Percentiles rank a stretch among this genome's conserved stretches.
phyloP scores from a whole-genome alignment of 2,113 vertebrate genomes.

The Otus sunia region DNA sequence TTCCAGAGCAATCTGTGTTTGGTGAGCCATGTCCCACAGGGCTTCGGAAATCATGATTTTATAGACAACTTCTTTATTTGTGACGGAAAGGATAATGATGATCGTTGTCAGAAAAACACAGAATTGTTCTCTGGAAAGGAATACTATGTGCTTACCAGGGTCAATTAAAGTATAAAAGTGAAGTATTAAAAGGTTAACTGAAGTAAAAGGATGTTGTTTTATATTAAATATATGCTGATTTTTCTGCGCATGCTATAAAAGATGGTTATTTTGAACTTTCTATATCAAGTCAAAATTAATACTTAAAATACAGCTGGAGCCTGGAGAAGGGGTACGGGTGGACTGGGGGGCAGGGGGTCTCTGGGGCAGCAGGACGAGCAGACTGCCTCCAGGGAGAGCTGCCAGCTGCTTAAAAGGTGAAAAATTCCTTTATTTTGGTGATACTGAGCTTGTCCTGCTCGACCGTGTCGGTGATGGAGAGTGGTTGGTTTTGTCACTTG shows the following conservation, averaged over 20 bases:
- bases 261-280: not conserved
- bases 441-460: fast-evolving
- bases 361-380: fast-evolving
- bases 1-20: no score
- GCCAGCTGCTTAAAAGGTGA: no score
- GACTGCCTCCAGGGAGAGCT: not conserved
- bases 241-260: not conserved
- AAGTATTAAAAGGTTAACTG: not conserved
- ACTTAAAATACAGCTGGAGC: not conserved
- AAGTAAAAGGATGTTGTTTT: not conserved
- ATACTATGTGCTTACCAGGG: not conserved
- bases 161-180: not conserved
- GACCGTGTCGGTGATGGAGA: fast-evolving
- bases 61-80: not conserved
- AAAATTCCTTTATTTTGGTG: not conserved
- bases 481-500: fast-evolving
- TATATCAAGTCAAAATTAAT: not conserved
- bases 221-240: not conserved
- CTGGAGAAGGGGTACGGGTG: not conserved
- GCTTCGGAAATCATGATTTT: not conserved
- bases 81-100: not conserved
- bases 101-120: not conserved
- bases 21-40: no score
- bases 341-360: fast-evolving
- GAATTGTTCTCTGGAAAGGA: not conserved